phyloP scores from a whole-genome alignment of 2,888 invertebrate genomes.

The Leptothorax acervorum region DNA sequence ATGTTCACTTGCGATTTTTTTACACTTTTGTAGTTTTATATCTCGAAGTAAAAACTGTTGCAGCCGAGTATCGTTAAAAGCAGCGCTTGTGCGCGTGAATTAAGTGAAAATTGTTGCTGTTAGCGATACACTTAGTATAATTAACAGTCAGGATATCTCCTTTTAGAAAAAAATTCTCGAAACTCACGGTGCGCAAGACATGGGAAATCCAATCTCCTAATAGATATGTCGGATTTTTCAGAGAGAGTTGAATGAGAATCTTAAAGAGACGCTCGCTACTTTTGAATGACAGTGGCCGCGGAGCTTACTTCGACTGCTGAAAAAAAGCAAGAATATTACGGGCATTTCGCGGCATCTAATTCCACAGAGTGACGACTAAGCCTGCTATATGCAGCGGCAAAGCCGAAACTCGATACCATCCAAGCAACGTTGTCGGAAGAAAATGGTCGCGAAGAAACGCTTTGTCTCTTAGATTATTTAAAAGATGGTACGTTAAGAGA shows the following conservation, averaged over 20 bases:
- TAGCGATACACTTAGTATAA: conserved; percentile 17
- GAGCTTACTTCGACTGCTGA: conserved; percentile 57
- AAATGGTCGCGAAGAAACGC: conserved; percentile 58
- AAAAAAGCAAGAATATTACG: conserved; percentile 62
- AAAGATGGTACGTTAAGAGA: conserved; percentile 66
- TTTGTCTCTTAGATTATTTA: conserved; percentile 72
- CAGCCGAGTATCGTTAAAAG: neutral
- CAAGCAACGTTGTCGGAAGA: conserved; percentile 69
- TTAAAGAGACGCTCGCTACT: conserved; percentile 58
- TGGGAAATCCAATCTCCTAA: conserved; percentile 34
- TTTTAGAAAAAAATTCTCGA: conserved; percentile 22
- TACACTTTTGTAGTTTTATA: neutral
- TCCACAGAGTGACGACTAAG: conserved; percentile 82
- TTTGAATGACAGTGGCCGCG: conserved; percentile 52
- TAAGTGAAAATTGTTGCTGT: neutral
- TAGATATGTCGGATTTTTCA: conserved; percentile 26
- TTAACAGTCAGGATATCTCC: conserved; percentile 28
- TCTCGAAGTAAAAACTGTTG: neutral
- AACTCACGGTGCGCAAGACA: neutral
- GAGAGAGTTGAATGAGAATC: conserved; percentile 36
- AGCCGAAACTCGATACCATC: conserved; percentile 79
- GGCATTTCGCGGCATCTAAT: conserved; percentile 78
- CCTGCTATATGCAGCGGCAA: conserved; percentile 81
- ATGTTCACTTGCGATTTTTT: neutral
- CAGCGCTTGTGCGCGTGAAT: neutral